Conservation (phyloP, 2,888 invertebrate species). For the Drosophila neoperkinsi region DNA sequence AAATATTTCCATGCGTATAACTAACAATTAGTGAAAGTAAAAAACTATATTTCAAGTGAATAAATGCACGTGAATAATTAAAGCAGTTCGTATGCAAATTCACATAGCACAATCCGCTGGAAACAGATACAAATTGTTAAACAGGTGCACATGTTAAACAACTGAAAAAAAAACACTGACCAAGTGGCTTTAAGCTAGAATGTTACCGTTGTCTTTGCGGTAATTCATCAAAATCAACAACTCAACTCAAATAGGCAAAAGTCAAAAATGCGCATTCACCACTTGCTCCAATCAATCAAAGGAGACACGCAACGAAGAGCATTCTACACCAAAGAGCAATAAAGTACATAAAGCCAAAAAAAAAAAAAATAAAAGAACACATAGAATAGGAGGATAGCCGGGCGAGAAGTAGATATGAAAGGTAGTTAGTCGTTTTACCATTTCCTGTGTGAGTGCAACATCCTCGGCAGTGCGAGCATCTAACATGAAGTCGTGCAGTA, state of each 20-base stretch:
- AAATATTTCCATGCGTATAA: not conserved
- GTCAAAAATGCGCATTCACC: conserved; percentile 20
- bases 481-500: conserved; percentile 85
- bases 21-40: not conserved
- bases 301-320: conserved; percentile 15
- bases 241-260: conserved; percentile 15
- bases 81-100: conserved; percentile 6
- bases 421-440: conserved; percentile 76
- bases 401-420: not conserved
- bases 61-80: not conserved
- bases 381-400: conserved; percentile 1
- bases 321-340: conserved; percentile 1
- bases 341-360: not conserved
- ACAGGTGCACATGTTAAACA: not conserved
- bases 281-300: conserved; percentile 44
- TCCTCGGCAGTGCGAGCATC: conserved; percentile 85
- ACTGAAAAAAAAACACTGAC: not conserved
- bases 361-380: not conserved
- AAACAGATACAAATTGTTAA: conserved; percentile 12
- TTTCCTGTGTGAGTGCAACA: conserved; percentile 84
- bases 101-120: not conserved
- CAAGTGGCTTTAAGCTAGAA: conserved; percentile 2
- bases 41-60: not conserved
- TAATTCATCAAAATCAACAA: conserved; percentile 28
- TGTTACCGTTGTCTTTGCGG: not conserved